Percentiles rank a stretch among this genome's conserved stretches.
These are phyloP conservation scores for Neotoma lepida DNA, from an alignment of 2,113 vertebrate species.

Conservation along the genomic window DNA sequence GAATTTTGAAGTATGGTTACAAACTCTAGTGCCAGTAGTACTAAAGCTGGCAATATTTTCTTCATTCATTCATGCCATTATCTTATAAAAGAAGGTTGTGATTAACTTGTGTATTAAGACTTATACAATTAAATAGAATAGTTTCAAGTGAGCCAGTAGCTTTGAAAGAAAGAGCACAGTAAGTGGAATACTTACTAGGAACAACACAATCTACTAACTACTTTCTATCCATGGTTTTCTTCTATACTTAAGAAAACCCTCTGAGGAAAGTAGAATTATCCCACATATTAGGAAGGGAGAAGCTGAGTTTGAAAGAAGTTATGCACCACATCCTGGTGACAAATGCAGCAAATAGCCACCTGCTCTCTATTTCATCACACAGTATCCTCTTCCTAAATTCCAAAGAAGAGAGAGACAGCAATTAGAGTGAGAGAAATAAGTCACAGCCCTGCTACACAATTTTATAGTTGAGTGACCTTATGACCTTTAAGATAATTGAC, in stretches of 20 bases:
- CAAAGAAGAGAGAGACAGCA: neutral
- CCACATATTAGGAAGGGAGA: neutral
- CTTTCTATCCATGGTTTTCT: conserved; percentile 24
- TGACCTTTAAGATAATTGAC: conserved; percentile 6
- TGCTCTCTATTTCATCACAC: neutral
- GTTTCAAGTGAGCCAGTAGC: neutral
- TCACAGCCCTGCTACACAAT: neutral
- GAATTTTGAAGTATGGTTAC: conserved; percentile 21
- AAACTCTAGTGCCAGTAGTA: conserved; percentile 7
- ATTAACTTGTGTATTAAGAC: neutral
- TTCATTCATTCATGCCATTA: conserved; percentile 15
- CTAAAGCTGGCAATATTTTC: conserved; percentile 31
- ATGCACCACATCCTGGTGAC: neutral
- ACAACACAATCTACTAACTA: neutral
- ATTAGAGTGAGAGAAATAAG: neutral
- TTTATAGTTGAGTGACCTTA: neutral
- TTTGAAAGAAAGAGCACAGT: neutral
- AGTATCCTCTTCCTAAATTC: neutral
- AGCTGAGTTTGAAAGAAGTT: conserved; percentile 23
- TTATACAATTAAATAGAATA: conserved; percentile 45
- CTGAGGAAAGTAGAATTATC: neutral
- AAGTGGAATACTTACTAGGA: neutral
- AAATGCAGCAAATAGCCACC: neutral
- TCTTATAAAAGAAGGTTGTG: conserved; percentile 23
- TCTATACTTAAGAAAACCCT: conserved; percentile 7